Evolutionary conservation across 2,113 vertebrate species (phyloP).

Genomic region (Macrotis lagotis): DNA sequence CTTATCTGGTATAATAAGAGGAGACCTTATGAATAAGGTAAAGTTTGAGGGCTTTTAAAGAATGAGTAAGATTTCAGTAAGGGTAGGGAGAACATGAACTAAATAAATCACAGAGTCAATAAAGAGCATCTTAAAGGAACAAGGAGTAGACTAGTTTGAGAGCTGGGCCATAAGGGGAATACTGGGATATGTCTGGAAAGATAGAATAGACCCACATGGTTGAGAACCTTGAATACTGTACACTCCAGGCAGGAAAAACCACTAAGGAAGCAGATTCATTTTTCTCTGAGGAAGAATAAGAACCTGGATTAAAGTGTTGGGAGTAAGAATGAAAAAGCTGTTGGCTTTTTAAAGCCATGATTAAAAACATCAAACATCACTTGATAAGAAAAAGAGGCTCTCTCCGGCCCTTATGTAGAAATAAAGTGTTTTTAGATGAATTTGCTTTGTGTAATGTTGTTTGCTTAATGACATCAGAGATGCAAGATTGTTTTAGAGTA

Average conservation of each 20-base stretch:
- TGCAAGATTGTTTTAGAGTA: not conserved
- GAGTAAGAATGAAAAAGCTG: not conserved
- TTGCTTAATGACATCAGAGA: too few species aligned
- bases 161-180: not conserved
- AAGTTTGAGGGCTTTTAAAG: not conserved
- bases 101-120: fast-evolving
- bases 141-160: not conserved
- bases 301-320: not conserved
- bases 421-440: not conserved
- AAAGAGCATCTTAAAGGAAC: not conserved
- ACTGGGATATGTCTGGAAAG: not conserved
- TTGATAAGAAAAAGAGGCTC: not conserved
- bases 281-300: not conserved
- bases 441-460: not conserved
- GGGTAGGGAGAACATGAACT: not conserved
- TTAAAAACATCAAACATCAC: too few species aligned
- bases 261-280: not conserved
- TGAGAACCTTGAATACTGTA: not conserved
- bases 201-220: too few species aligned
- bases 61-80: not conserved
- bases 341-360: not conserved
- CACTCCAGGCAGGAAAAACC: too few species aligned
- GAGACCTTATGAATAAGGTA: not conserved
- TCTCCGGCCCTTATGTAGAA: not conserved
- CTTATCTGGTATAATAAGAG: not conserved